Evolutionary conservation across 37 sponge, comb jelly and placozoan species (phyloP), one percentile per base, ranked within the genome.

Genomic region (Beroe forskalii): DNA sequence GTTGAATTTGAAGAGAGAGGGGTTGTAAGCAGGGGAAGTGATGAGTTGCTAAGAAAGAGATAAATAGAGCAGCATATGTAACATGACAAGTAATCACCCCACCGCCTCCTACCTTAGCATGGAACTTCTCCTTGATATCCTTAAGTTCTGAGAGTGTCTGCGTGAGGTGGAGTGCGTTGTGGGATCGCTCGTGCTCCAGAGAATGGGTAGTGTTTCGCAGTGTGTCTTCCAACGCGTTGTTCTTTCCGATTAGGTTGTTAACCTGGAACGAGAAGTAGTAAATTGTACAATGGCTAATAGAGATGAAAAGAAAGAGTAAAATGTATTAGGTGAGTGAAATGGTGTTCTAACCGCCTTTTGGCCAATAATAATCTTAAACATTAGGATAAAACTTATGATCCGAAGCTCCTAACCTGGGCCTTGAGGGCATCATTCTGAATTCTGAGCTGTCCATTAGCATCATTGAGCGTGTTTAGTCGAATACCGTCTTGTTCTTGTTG

Each of bases 191-290:
- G 86, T 80, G 86, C 20, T 80, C 86, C 44, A 80, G 55, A 1
- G 86, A 80, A 25, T 80, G 86, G n/a, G 86, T 80, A 4, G 86
- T 80, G 86, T 80, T 80, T 0, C 86, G 86, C 3, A 80, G 86
- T 0, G 86, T 44, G 55, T 80, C 86, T 22, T 80, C 86, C 30
- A 80, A 37, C 48, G 86, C 86, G 48, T 80, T 80, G 22, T 80
- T 80, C 86, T 80, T 80, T 23, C 86, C 86, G 30, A 80, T 27
- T 30, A 80, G 86, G 42, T 80, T 80, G 55, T 80, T 80, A 2
- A 80, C 86, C 86, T 80, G 55, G 14, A 12, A 64, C 22, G 20
- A 27, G 28, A 27, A 64, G 28, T n/a, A n/a, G n/a, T n/a, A n/a
- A n/a, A n/a, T n/a, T n/a, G n/a, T n/a, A n/a, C n/a, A n/a, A n/a